Base-by-base conservation (phyloP, 2,888 invertebrate genomes). In the Andrena haemorrhoa region DNA sequence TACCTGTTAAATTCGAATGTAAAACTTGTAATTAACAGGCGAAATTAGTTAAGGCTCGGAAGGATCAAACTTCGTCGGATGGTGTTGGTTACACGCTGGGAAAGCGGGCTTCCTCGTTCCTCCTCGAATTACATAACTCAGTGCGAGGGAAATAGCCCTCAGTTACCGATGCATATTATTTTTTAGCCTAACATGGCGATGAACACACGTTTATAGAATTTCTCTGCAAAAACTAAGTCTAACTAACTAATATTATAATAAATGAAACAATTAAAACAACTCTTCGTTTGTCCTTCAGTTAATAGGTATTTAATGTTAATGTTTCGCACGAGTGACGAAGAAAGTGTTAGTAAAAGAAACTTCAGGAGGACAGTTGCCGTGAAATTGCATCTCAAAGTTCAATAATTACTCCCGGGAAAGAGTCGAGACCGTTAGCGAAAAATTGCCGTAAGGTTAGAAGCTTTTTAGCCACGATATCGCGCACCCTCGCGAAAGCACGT, bases 11-110 rank as follows among this genome's bases (percentile, higher is more conserved):
- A 85, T 86, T 85, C 86, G 56, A 85, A 85, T 77, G 86, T 86
- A 85, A 86, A 85, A 86, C 84, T 82, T 78, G 79, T 86, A 85
- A 86, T 86, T 86, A 86, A 79, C 83, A 73, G 71, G 47, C 23
- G 82, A 53, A 85, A 85, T 84, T 84, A 84, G 85, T 76, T 76
- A 68, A 81, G 74, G 75, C 77, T 58, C 56, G 64, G 58, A 80
- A 86, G 74, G 79, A 84, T 85, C 84, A 86, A 85, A 86, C 75
- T 86, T 84, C 69, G 68, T 51, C 35, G 69, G 58, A 79, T 73
- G 72, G 66, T 65, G 77, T 71, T 63, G 73, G 77, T 26, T 77
- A 53, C 26, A 71, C 20, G 66, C 35, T 29, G 75, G 26, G 64
- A 72, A 53, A 74, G 41, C 31, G 64, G n/a, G 49, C 31, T 23